Evolutionary conservation across 1,140 invertebrate genomes (phyloP), one percentile per base, ranked within the genome.

Genomic region (Monomorium pharaonis): DNA sequence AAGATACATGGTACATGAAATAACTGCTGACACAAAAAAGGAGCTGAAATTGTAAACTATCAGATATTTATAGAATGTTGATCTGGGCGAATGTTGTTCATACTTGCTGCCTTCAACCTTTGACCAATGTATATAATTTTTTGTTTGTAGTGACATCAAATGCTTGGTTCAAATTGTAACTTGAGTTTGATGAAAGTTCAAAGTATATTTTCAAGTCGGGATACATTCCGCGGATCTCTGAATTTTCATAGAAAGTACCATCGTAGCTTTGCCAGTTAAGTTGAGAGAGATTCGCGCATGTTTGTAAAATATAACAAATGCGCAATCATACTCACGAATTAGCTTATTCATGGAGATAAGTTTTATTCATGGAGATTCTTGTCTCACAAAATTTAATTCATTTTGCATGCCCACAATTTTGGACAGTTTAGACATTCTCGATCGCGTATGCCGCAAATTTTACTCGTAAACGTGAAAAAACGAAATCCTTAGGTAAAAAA

Each of bases 391-490:
- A 95, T 95, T 92, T 98, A 99, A 1, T 97, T 97, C 0, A 96
- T 93, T 30, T 97, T 96, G 94, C 98, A 99, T 62, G 95, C 95
- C 92, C 97, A 99, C 1, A 96, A 96, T 0, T 98, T 98, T 0
- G 95, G 94, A 0, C 94, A 96, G 92, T 99, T 99, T 33, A 96
- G 93, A 91, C 99, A 99, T 67, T 94, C 93, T 92, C 99, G 99
- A 77, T 98, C 97, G 42, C 60, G 27, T 51, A 51, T 44, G 21
- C 24, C 69, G 24, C 51, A 51, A 49, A 37, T 78, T 27, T 63
- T 10, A 72, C 69, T 72, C 51, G 24, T 54, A 27, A 21, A 72
- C 56, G 21, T 72, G 30, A 65, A 65, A 65, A 47, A 24, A 44
- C 30, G 58, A 76, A 70, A 14, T 70, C 9, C 3, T 70, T 51